phyloP scores from a whole-genome alignment of 2,888 invertebrate genomes.

The Eilema caniola region DNA sequence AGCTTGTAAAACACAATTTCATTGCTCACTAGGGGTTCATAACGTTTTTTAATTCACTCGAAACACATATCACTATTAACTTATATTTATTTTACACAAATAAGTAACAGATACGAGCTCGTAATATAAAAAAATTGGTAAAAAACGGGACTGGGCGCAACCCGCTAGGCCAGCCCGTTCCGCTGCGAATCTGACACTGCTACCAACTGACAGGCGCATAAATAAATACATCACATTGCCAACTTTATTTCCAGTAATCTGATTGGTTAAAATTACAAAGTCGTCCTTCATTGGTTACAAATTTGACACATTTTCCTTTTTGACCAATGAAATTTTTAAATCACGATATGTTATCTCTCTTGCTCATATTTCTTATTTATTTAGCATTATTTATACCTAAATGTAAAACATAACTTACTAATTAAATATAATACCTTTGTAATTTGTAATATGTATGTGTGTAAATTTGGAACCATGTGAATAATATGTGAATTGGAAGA shows the following conservation, averaged over 20 bases:
- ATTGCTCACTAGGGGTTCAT: conserved; percentile 56
- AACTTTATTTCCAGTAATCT: conserved; percentile 29
- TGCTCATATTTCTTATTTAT: background rate
- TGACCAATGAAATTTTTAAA: conserved; percentile 29
- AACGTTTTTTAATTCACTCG: conserved; percentile 32
- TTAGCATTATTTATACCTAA: background rate
- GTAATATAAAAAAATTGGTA: conserved; percentile 58
- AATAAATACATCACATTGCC: conserved; percentile 67
- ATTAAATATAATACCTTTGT: no score
- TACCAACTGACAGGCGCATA: conserved; percentile 70
- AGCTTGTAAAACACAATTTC: conserved; percentile 68
- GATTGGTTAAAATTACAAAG: conserved; percentile 24
- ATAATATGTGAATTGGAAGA: no score
- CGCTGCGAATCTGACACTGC: conserved; percentile 66
- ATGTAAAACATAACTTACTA: no score
- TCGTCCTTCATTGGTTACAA: conserved; percentile 26
- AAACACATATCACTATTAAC: conserved; percentile 57
- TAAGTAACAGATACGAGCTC: conserved; percentile 75
- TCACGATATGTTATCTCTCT: background rate
- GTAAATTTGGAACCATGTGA: no score
- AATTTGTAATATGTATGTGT: no score
- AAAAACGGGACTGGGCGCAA: conserved; percentile 63
- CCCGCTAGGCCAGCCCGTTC: conserved; percentile 66
- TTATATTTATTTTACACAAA: conserved; percentile 65
- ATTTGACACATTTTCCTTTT: background rate